These are phyloP conservation scores for Exaiptasia diaphana DNA, from an alignment of 64 coral and sea anemone genomes.

Conservation along the genomic window DNA sequence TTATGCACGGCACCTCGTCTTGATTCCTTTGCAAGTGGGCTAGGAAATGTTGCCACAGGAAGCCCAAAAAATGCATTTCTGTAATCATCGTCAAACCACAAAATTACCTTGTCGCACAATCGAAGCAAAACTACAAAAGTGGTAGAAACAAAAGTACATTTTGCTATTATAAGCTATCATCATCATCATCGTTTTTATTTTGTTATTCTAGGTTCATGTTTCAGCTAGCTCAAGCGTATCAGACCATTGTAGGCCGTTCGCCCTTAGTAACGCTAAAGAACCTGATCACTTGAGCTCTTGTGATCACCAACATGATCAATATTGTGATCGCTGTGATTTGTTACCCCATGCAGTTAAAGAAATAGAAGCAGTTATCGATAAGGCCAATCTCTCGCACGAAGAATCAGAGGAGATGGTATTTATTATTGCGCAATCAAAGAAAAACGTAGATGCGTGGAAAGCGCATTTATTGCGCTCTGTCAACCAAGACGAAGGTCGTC, in stretches of 20 bases:
- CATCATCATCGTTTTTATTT: too few species aligned
- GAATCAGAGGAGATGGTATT: slow-evolving; percentile 30
- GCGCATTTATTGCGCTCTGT: slow-evolving; percentile 6
- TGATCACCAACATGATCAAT: slow-evolving; percentile 12
- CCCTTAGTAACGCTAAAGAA: slow-evolving; percentile 14
- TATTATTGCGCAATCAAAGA: slow-evolving; percentile 15
- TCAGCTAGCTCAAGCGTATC: slow-evolving; percentile 36
- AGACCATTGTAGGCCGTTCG: slow-evolving; percentile 36
- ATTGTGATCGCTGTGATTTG: slow-evolving; percentile 9
- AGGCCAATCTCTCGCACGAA: slow-evolving; percentile 12
- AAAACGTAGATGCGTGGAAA: slow-evolving; percentile 18
- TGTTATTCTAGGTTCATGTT: slow-evolving; percentile 18
- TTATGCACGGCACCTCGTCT: too few species aligned
- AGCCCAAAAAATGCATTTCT: too few species aligned
- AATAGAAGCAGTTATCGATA: background rate
- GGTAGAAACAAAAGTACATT: too few species aligned
- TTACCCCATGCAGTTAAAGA: slow-evolving; percentile 12
- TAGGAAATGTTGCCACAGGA: too few species aligned
- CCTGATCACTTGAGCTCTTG: background rate
- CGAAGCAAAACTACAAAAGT: too few species aligned
- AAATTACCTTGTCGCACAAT: too few species aligned
- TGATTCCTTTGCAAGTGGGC: too few species aligned
- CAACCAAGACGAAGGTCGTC: slow-evolving; percentile 4
- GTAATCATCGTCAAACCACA: too few species aligned
- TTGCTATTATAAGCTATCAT: too few species aligned